Base-by-base conservation (phyloP, 2,888 invertebrate genomes). In the Amiota communis region DNA sequence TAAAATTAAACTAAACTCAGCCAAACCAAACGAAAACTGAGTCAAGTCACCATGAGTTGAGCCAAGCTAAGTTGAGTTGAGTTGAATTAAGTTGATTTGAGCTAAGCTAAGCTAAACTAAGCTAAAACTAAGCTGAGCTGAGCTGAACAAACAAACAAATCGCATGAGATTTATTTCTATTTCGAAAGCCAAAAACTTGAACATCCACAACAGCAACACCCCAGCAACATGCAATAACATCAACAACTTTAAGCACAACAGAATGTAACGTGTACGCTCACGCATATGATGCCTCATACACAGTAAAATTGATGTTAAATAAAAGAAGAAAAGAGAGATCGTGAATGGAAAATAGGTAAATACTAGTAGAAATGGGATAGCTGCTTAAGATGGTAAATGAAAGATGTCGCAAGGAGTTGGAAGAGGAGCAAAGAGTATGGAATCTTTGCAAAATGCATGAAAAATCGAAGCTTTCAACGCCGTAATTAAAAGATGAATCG, bases 401-500 rank as follows among this genome's bases (percentile, higher is more conserved):
- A 36, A 36, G 36, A 36, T 36, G 36, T 36, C 20, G 71, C 71
- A 17, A 71, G 75, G 73, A 61, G 49, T 51, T 61, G 49, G 47
- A 36, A 36, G 36, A 36, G 36, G 36, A 36, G 36, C 36, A 36
- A 36, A 36, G 36, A 6, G 6, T 2, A 6, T 36, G 36, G 36
- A 36, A 36, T 36, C 23, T 72, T n/a, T 59, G 72, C 63, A 20
- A 57, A 57, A 80, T 75, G 78, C 77, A 82, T 87, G 87, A 87
- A 82, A 86, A 86, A 87, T 87, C 82, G 71, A 75, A 75, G 83
- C 87, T 87, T 87, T 87, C 87, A 87, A 86, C 87, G 82, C 83
- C 81, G 86, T 87, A 87, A 87, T 87, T 87, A 87, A 87, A 87
- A 87, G 87, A 87, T 87, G 87, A 87, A 87, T 87, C 86, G 86